Conservation (phyloP, 2,113 vertebrate genomes). For the Datnioides undecimradiatus region DNA sequence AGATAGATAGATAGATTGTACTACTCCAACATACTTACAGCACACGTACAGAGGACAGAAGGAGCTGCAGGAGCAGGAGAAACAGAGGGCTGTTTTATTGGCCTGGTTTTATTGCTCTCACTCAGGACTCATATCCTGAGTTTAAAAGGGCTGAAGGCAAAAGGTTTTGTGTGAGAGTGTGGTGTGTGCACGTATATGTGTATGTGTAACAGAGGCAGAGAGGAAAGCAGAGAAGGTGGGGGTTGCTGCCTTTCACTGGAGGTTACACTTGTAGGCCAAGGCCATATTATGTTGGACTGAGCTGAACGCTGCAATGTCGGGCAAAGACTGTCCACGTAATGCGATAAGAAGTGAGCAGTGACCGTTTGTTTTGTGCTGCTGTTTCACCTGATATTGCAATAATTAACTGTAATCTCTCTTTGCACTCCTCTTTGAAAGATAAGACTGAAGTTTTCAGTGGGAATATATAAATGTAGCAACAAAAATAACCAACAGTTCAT, state of each 20-base stretch:
- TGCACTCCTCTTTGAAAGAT: neutral
- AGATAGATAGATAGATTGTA: conserved; percentile 1
- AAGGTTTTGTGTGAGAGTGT: conserved; percentile 27
- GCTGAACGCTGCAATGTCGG: conserved; percentile 7
- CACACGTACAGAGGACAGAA: conserved; percentile 15
- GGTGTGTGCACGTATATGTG: neutral
- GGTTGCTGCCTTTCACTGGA: conserved; percentile 29
- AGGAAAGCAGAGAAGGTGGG: conserved; percentile 25
- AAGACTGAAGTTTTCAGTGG: neutral
- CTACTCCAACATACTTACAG: conserved; percentile 5
- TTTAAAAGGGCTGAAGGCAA: conserved; percentile 64
- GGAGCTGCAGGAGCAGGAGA: conserved; percentile 27
- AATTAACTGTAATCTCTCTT: conserved; percentile 6
- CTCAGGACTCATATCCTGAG: conserved; percentile 73
- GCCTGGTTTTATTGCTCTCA: conserved; percentile 64
- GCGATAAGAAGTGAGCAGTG: conserved; percentile 12
- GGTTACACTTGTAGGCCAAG: conserved; percentile 58
- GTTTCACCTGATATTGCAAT: conserved; percentile 19
- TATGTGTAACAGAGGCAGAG: neutral
- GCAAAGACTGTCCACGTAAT: conserved; percentile 17
- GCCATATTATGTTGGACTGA: conserved; percentile 37
- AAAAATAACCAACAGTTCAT: conserved; percentile 10
- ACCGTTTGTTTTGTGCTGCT: conserved; percentile 9
- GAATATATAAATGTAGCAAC: neutral
- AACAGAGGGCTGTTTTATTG: conserved; percentile 62